Conservation (phyloP, 2,797 vertebrate species). For the Luscinia luscinia region DNA sequence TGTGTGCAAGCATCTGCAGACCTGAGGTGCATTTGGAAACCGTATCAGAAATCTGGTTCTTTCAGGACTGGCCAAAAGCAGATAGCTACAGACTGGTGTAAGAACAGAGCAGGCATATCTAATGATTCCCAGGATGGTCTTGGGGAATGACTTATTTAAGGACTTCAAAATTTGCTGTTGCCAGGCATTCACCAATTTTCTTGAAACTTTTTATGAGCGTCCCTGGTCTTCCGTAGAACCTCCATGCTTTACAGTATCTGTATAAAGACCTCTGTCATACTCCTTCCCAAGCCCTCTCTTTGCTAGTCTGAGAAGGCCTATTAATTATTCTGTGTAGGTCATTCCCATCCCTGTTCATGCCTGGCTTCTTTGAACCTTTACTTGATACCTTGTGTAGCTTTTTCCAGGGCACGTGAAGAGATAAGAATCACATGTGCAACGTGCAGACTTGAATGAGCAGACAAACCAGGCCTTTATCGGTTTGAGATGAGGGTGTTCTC, state of each 20-base stretch:
- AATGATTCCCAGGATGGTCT: not conserved
- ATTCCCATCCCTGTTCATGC: not conserved
- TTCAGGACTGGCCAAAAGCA: not conserved
- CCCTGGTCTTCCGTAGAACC: not conserved
- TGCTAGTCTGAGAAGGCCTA: not conserved
- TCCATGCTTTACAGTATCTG: not conserved
- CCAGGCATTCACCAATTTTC: not conserved
- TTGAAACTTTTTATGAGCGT: not conserved
- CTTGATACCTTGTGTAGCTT: not conserved
- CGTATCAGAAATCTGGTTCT: not conserved
- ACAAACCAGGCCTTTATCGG: not conserved
- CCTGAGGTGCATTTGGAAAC: not conserved
- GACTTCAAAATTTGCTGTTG: not conserved
- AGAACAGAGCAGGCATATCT: not conserved
- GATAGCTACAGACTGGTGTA: not conserved
- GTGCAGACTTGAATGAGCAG: not conserved
- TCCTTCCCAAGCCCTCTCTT: not conserved
- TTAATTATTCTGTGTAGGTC: not conserved
- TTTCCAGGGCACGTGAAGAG: not conserved
- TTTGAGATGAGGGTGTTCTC: not conserved
- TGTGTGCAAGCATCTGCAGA: rapidly evolving
- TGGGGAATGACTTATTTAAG: not conserved
- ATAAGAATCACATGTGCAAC: not conserved
- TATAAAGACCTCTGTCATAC: not conserved
- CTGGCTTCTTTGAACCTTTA: not conserved